Conservation (phyloP, 2,888 invertebrate genomes). For the Autographa pulchrina region DNA sequence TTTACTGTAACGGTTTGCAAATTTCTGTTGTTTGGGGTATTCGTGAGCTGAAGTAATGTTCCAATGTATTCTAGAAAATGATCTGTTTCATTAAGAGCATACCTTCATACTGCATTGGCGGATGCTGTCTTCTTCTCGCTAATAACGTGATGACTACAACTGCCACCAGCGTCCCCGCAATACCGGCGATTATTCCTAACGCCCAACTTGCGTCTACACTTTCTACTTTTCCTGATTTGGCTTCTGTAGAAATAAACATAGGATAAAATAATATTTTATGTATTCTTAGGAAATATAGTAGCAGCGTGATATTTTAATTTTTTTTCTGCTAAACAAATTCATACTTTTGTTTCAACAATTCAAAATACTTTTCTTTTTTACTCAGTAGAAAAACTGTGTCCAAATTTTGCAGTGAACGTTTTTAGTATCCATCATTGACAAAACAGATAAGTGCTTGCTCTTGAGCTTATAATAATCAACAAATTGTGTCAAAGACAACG, state of each 20-base stretch:
- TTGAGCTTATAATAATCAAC: too few relatives aligned
- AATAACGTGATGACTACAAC: slow-evolving; percentile 91
- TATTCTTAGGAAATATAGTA: neutral
- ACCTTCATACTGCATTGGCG: slow-evolving; percentile 86
- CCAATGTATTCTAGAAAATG: slow-evolving; percentile 7
- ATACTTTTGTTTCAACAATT: neutral
- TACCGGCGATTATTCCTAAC: slow-evolving; percentile 92
- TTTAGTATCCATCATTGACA: too few relatives aligned
- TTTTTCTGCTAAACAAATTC: neutral
- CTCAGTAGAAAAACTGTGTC: too few relatives aligned
- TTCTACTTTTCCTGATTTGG: slow-evolving; percentile 68
- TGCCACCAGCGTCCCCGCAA: slow-evolving; percentile 91
- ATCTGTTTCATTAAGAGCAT: slow-evolving; percentile 43
- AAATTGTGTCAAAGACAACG: too few relatives aligned
- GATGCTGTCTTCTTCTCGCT: slow-evolving; percentile 89
- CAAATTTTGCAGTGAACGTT: too few relatives aligned
- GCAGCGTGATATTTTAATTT: too few relatives aligned
- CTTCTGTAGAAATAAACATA: slow-evolving; percentile 65
- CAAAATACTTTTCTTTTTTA: neutral
- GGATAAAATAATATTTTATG: neutral
- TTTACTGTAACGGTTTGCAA: neutral
- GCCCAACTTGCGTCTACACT: slow-evolving; percentile 79
- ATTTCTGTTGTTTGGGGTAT: neutral
- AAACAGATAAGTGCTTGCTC: too few relatives aligned
- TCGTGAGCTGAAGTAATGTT: slow-evolving; percentile 3